Percentiles rank a stretch among this genome's conserved stretches.
Evolutionary conservation across 1,140 invertebrate species (phyloP).

Genomic region (Drosophila erecta): DNA sequence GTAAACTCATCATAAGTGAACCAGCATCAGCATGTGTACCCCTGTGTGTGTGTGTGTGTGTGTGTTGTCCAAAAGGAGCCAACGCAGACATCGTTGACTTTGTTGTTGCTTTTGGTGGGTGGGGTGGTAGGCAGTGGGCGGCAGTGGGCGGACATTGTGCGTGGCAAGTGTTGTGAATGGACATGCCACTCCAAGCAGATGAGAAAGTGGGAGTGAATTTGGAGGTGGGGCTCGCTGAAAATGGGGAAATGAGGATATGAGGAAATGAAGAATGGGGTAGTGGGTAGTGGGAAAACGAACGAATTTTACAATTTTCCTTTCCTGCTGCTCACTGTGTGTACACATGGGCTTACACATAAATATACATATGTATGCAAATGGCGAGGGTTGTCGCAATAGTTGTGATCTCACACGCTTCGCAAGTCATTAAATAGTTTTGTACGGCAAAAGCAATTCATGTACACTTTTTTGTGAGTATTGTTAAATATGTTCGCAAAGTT

Average conservation of each 20-base stretch:
- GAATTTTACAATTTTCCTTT: conserved; percentile 71
- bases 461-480: too few species aligned
- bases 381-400: conserved; percentile 10
- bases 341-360: conserved; percentile 9
- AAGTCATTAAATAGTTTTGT: too few species aligned
- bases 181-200: conserved; percentile 47
- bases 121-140: not conserved
- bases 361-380: conserved; percentile 11
- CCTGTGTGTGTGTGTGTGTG: conserved; percentile 27
- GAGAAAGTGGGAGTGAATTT: conserved; percentile 5
- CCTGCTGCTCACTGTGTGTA: conserved; percentile 22
- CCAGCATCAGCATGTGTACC: conserved; percentile 57
- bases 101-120: not conserved
- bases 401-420: not conserved
- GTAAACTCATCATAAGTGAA: conserved; percentile 83
- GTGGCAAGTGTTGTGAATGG: conserved; percentile 80
- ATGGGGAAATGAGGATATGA: not conserved
- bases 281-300: conserved; percentile 35
- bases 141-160: conserved; percentile 46
- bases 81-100: conserved; percentile 60
- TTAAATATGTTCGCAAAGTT: too few species aligned
- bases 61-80: conserved; percentile 44
- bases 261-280: conserved; percentile 1
- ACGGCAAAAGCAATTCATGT: too few species aligned
- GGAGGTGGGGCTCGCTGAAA: not conserved